A percentile compares a stretch with the other conserved stretches of the same genome.
These are phyloP conservation scores for Lottia gigantea DNA, from an alignment of 2,888 invertebrate species.

Conservation along the genomic window DNA sequence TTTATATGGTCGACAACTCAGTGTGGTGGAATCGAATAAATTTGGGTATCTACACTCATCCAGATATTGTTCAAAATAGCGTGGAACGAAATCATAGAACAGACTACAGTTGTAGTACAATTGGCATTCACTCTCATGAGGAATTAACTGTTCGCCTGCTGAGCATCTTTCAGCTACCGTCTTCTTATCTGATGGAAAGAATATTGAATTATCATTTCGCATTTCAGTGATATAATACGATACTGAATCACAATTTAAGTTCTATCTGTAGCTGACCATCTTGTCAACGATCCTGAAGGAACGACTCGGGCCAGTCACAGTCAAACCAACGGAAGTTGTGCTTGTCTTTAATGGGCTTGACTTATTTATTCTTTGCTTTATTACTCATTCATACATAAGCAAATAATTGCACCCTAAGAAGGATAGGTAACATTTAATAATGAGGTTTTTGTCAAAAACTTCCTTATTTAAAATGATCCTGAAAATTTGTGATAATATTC, in stretches of 20 bases:
- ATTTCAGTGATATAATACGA: no score
- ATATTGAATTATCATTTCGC: no score
- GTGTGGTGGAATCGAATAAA: slow-evolving; percentile 13
- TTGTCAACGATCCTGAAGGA: neutral
- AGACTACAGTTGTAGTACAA: slow-evolving; percentile 48
- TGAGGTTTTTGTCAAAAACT: no score
- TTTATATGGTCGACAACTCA: slow-evolving; percentile 14
- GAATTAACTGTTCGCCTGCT: slow-evolving; percentile 23
- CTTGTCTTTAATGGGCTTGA: neutral
- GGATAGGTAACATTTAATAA: no score
- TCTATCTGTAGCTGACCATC: neutral
- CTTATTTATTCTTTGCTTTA: no score
- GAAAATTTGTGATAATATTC: no score
- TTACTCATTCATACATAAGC: no score
- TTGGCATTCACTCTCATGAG: slow-evolving; percentile 47
- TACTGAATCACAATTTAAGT: no score
- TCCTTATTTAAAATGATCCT: no score
- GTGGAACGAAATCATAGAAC: slow-evolving; percentile 26
- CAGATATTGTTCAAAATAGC: slow-evolving; percentile 35
- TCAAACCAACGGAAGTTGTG: neutral
- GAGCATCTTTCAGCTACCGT: slow-evolving; percentile 24
- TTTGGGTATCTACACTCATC: slow-evolving; percentile 22
- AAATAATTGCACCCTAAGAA: no score
- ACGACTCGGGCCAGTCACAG: neutral
- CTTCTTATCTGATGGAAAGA: neutral